A percentile compares a stretch with the other conserved stretches of the same genome.
These are phyloP conservation scores for Elymnias hypermnestra DNA, from an alignment of 1,140 invertebrate genomes.

Conservation along the genomic window DNA sequence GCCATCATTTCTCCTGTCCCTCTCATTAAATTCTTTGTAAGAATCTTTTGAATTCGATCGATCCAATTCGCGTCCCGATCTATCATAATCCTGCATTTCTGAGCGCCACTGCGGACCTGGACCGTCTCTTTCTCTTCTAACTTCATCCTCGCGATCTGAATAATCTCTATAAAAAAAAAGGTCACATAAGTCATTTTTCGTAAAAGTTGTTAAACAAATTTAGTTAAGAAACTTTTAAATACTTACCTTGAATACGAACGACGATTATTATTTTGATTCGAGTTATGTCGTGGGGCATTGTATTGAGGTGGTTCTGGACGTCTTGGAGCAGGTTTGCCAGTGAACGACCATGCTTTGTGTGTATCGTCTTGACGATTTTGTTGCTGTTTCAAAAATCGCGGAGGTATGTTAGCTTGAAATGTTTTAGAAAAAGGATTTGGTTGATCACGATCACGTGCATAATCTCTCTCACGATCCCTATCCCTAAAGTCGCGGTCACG, in stretches of 20 bases:
- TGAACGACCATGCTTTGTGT: slow-evolving; percentile 58
- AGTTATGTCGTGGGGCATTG: slow-evolving; percentile 53
- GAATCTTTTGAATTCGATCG: slow-evolving; percentile 70
- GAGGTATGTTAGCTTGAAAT: slow-evolving; percentile 89
- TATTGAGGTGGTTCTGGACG: slow-evolving; percentile 61
- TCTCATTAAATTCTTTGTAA: slow-evolving; percentile 61
- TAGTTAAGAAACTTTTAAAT: no score
- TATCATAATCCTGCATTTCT: slow-evolving; percentile 71
- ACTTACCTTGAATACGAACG: slow-evolving; percentile 64
- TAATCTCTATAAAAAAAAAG: slow-evolving; percentile 52
- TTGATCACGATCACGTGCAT: slow-evolving; percentile 31
- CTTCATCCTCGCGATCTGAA: slow-evolving; percentile 68
- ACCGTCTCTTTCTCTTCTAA: slow-evolving; percentile 60
- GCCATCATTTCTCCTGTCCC: slow-evolving; percentile 59
- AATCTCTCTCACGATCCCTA: slow-evolving; percentile 4
- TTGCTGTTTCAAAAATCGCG: slow-evolving; percentile 89
- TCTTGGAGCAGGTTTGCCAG: slow-evolving; percentile 60
- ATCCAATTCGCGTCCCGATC: slow-evolving; percentile 60
- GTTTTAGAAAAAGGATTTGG: slow-evolving; percentile 80
- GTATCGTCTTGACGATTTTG: slow-evolving; percentile 68
- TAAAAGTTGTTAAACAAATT: no score
- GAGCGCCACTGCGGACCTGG: slow-evolving; percentile 64
- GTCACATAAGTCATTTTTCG: not conserved
- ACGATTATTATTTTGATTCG: slow-evolving; percentile 45
- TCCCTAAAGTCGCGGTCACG: slow-evolving; percentile 25